Conservation (phyloP, 2,888 invertebrate genomes). For the Acanthosoma haemorrhoidale region DNA sequence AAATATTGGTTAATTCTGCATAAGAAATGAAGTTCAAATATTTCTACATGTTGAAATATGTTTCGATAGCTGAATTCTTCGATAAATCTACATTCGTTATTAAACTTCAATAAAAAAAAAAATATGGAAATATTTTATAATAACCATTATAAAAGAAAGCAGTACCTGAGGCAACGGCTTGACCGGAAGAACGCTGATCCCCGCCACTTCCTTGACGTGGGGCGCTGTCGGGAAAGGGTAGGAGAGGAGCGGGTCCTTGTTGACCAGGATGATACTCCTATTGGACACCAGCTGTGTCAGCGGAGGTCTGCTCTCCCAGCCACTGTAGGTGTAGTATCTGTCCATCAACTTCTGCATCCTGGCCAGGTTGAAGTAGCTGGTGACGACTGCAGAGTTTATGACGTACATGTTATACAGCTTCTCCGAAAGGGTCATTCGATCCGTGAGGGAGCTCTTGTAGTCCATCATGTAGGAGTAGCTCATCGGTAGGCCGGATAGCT, state of each 20-base stretch:
- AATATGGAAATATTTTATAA: no score
- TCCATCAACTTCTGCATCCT: slow-evolving; percentile 23
- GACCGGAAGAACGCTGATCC: slow-evolving; percentile 34
- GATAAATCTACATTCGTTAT: no score
- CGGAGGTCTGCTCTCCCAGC: slow-evolving; percentile 32
- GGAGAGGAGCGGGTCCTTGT: not conserved
- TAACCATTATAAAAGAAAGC: no score
- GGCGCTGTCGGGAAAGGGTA: slow-evolving; percentile 72
- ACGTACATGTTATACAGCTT: slow-evolving; percentile 21
- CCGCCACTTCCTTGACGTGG: slow-evolving; percentile 47
- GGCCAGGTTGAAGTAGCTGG: slow-evolving; percentile 21
- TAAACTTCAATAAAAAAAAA: no score
- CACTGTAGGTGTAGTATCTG: slow-evolving; percentile 30
- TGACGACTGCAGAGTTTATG: not conserved
- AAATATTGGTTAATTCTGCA: no score
- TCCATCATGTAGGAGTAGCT: slow-evolving; percentile 28
- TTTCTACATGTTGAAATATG: no score
- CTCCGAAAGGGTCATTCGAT: slow-evolving; percentile 17
- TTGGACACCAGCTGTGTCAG: slow-evolving; percentile 22
- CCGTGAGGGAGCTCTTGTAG: slow-evolving; percentile 15
- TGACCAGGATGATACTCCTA: slow-evolving; percentile 30
- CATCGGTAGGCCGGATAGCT: slow-evolving; percentile 27
- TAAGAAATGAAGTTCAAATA: no score
- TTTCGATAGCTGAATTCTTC: no score
- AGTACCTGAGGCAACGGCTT: slow-evolving; percentile 35